Evolutionary conservation across 2,113 vertebrate species (phyloP), one percentile per base, ranked within the genome.

Genomic region (Dryoscopus gambensis): DNA sequence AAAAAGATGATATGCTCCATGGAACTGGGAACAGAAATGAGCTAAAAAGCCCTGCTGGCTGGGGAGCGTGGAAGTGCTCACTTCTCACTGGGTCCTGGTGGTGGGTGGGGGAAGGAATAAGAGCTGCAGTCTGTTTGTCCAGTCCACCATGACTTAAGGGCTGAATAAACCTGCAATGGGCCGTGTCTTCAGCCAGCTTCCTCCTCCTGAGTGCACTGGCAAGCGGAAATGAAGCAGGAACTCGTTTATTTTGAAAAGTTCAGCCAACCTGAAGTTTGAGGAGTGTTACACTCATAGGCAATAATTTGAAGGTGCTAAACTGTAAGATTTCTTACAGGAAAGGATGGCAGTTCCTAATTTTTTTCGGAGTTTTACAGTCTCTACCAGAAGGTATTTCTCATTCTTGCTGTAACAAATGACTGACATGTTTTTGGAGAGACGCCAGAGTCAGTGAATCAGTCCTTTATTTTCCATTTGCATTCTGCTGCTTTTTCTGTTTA

Each of bases 131-230:
- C 57, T 92, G 50, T 62, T 56, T 52, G 50, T 76, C 82, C 92
- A 90, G 40, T 18, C 59, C n/a, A 33, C 77, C 69, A 25, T 59
- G 90, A 82, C 88, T 91, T 67, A 42, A 33, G 83, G 91, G 82
- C 75, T 97, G 93, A 90, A 81, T 89, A 71, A 95, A 91, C 50
- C 78, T 87, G 91, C 68, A 96, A 95, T 67, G 71, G 90, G 57
- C 88, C 59, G 1, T 94, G 64, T 94, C 93, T 82, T 90, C 9
- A 7, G 87, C 42, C 69, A 65, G 44, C 47, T 70, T 95, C 88
- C 55, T 74, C 27, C 50, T 74, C 35, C 13, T 50, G 52, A 96
- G 78, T 30, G 68, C 70, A 90, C 70, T 56, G 40, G 65, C 49
- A 53, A 75, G 80, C 2, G 13, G 84, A 95, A 96, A 83, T 89